phyloP scores from a whole-genome alignment of 2,888 invertebrate species.

The Morpho achilles region DNA sequence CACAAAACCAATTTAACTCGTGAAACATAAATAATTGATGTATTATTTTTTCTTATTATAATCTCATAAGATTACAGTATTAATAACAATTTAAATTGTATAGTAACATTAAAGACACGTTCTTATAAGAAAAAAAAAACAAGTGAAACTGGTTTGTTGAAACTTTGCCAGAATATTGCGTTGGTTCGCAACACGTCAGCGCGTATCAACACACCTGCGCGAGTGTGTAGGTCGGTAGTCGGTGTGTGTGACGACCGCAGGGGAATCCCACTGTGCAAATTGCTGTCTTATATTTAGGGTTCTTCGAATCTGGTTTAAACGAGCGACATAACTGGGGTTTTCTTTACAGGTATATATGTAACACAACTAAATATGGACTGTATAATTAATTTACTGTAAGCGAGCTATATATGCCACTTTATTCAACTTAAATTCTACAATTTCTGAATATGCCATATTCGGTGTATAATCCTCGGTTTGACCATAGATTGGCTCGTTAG shows the following conservation, averaged over 20 bases:
- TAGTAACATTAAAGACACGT: background rate
- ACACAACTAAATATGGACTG: no score
- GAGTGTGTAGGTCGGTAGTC: conserved; percentile 18
- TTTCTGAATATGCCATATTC: no score
- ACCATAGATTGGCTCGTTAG: no score
- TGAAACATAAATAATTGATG: no score
- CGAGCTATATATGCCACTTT: no score
- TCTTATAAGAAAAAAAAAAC: background rate
- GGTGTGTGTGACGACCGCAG: conserved; percentile 36
- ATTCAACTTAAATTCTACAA: no score
- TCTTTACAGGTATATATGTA: background rate
- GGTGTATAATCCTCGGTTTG: no score
- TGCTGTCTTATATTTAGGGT: conserved; percentile 29
- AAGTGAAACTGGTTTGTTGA: conserved; percentile 12
- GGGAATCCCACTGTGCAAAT: conserved; percentile 61
- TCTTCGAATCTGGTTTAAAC: conserved; percentile 14
- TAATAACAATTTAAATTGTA: conserved; percentile 1
- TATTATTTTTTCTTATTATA: no score
- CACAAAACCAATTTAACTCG: no score
- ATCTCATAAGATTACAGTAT: no score
- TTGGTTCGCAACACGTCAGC: conserved; percentile 5
- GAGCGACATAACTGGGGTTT: background rate
- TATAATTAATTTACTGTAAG: no score
- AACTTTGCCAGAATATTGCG: conserved; percentile 10
- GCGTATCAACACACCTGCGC: background rate